A percentile compares a stretch with the other conserved stretches of the same genome.
These are phyloP conservation scores for Agrochola lychnidis DNA, from an alignment of 2,888 invertebrate genomes.

Conservation along the genomic window DNA sequence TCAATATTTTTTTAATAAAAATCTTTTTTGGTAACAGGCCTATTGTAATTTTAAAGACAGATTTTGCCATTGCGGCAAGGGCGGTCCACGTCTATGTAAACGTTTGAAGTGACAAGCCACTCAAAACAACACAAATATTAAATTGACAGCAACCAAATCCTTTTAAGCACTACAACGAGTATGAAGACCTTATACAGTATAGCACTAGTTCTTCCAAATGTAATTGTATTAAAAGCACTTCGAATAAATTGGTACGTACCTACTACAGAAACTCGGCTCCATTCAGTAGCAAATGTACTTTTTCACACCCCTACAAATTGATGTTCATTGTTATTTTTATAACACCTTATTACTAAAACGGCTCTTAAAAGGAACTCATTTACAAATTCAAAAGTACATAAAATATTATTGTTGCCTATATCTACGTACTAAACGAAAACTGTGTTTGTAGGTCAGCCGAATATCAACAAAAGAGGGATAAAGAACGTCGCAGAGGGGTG, in stretches of 20 bases:
- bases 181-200: conserved; percentile 4
- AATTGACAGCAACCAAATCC: background rate
- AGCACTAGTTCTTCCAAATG: conserved; percentile 28
- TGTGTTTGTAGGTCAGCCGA: conserved; percentile 88
- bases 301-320: conserved; percentile 64
- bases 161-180: conserved; percentile 15
- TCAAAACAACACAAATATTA: background rate
- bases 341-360: conserved; percentile 62
- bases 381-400: conserved; percentile 65
- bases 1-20: too few relatives aligned
- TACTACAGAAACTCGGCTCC: conserved; percentile 41
- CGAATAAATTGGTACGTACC: conserved; percentile 41
- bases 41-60: background rate
- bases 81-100: background rate
- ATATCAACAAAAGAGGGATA: conserved; percentile 82
- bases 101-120: background rate
- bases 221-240: conserved; percentile 49
- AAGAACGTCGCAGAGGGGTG: conserved; percentile 69
- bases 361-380: conserved; percentile 63
- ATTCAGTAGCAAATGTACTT: conserved; percentile 53
- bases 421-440: conserved; percentile 70
- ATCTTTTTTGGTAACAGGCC: too few relatives aligned
- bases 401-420: conserved; percentile 65
- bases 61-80: background rate
- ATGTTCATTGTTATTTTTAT: conserved; percentile 68